A percentile compares a stretch with the other conserved stretches of the same genome.
Conservation (phyloP, 2,113 vertebrate species). For the Peromyscus californicus region DNA sequence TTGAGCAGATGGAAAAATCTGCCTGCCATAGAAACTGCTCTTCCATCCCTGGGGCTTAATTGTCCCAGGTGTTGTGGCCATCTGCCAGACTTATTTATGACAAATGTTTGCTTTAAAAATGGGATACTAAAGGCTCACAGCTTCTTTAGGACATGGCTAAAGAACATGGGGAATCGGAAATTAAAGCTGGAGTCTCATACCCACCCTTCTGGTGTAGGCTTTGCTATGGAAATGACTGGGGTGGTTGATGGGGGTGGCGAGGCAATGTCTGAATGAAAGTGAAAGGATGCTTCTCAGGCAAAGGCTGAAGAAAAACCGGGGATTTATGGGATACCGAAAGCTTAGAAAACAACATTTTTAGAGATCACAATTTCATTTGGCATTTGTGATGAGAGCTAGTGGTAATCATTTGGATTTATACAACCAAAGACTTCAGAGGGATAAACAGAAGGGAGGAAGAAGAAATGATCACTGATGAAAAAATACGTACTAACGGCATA, state of each 20-base stretch:
- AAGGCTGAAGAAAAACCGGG: not conserved
- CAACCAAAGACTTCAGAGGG: not conserved
- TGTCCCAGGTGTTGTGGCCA: conserved; percentile 78
- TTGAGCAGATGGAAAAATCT: conserved; percentile 75
- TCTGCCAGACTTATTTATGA: conserved; percentile 77
- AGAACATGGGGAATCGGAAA: conserved; percentile 41
- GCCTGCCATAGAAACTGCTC: conserved; percentile 65
- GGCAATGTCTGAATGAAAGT: not conserved
- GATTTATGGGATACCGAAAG: not conserved
- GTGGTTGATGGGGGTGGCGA: conserved; percentile 18
- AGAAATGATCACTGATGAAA: not conserved
- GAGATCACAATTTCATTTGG: not conserved
- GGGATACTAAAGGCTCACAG: conserved; percentile 36
- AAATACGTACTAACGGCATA: not conserved
- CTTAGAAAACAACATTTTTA: conserved; percentile 31
- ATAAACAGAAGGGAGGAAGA: not conserved
- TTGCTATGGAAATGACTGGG: not conserved
- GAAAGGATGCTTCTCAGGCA: not conserved
- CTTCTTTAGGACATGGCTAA: conserved; percentile 37
- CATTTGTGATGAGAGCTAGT: not conserved
- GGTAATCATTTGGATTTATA: not conserved
- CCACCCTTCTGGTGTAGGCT: not conserved
- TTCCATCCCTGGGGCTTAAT: conserved; percentile 77
- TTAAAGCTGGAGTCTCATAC: conserved; percentile 17
- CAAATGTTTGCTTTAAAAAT: conserved; percentile 59